phyloP scores from a whole-genome alignment of 2,888 invertebrate genomes.

The Homarus gammarus region DNA sequence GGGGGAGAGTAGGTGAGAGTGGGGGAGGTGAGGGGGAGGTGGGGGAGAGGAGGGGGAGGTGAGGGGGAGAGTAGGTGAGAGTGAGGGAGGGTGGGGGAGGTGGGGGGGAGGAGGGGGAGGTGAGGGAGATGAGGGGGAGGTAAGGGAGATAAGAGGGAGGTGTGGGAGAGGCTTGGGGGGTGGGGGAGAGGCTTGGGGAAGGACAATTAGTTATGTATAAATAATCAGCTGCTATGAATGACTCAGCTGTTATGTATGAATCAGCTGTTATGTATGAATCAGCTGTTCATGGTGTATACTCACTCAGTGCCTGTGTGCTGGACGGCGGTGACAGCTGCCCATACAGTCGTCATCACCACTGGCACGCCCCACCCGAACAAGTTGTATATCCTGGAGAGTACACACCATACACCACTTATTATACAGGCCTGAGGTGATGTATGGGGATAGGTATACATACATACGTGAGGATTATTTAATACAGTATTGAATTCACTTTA shows the following conservation, averaged over 20 bases:
- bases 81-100: background rate
- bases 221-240: too few relatives aligned
- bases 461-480: background rate
- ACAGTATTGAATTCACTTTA: too few relatives aligned
- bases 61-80: slow-evolving; percentile 23
- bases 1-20: background rate
- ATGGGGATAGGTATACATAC: background rate
- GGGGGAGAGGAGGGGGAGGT: background rate
- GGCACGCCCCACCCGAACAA: slow-evolving; percentile 68
- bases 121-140: too few relatives aligned
- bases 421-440: background rate
- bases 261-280: too few relatives aligned
- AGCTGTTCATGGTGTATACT: background rate
- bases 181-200: too few relatives aligned
- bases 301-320: slow-evolving; percentile 52
- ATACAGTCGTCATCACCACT: slow-evolving; percentile 73
- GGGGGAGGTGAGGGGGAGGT: background rate
- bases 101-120: too few relatives aligned
- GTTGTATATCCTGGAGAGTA: slow-evolving; percentile 52
- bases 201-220: too few relatives aligned
- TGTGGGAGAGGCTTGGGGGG: too few relatives aligned
- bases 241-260: too few relatives aligned
- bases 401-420: background rate
- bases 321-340: slow-evolving; percentile 72
- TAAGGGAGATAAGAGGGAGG: too few relatives aligned